These are phyloP conservation scores for Phyllostomus hastatus DNA, from an alignment of 2,113 vertebrate genomes.

Conservation along the genomic window DNA sequence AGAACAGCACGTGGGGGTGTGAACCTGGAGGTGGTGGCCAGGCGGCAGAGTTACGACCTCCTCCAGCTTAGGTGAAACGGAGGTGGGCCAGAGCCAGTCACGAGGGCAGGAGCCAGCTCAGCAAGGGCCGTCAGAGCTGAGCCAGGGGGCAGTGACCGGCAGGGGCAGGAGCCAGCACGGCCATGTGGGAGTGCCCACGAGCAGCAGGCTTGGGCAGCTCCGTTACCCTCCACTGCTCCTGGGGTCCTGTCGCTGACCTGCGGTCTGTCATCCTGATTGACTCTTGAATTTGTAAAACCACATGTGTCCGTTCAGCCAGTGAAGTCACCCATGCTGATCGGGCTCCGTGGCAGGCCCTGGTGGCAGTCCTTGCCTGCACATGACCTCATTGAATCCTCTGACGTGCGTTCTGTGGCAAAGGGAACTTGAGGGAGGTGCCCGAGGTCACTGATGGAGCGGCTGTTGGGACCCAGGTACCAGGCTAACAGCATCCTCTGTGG, in stretches of 20 bases:
- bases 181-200: accelerated
- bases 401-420: background rate
- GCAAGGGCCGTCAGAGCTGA: accelerated
- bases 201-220: background rate
- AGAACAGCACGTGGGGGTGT: accelerated
- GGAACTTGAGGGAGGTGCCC: background rate
- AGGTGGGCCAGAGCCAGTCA: background rate
- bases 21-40: background rate
- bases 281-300: background rate
- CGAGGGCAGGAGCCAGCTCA: background rate
- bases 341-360: too few relatives aligned
- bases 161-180: too few relatives aligned
- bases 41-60: background rate
- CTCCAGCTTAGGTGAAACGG: too few relatives aligned
- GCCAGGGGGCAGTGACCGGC: too few relatives aligned
- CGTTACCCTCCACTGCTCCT: background rate
- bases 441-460: background rate
- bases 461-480: background rate
- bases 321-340: background rate
- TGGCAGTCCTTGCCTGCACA: accelerated
- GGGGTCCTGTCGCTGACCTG: background rate
- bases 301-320: background rate
- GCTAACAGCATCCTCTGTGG: background rate
- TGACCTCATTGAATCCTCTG: background rate
- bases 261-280: background rate